phyloP scores from a whole-genome alignment of 2,888 invertebrate species.

The Volucella zonaria region DNA sequence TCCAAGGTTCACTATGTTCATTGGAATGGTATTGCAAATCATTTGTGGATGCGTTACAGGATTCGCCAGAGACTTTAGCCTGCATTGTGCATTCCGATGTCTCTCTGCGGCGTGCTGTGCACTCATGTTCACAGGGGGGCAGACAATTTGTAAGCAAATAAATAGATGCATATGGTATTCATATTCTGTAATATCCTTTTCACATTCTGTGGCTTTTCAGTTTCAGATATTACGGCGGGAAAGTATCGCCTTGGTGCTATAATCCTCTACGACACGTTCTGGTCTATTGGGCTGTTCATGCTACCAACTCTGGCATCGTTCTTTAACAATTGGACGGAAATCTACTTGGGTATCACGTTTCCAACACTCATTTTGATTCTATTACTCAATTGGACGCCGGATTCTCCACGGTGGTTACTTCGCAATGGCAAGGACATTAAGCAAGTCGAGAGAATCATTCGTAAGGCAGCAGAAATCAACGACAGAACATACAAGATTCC shows the following conservation, averaged over 20 bases:
- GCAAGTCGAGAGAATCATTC: slow-evolving; percentile 80
- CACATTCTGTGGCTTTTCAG: slow-evolving; percentile 75
- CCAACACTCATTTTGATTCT: slow-evolving; percentile 81
- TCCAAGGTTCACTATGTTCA: slow-evolving; percentile 81
- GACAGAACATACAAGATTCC: slow-evolving; percentile 80
- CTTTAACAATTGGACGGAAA: slow-evolving; percentile 81
- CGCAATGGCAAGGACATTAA: slow-evolving; percentile 79
- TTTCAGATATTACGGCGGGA: slow-evolving; percentile 82
- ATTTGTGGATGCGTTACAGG: slow-evolving; percentile 82
- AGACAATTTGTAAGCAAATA: slow-evolving; percentile 81
- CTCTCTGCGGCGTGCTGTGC: slow-evolving; percentile 82
- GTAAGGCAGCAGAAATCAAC: slow-evolving; percentile 81
- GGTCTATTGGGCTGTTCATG: slow-evolving; percentile 83
- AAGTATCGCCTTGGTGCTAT: slow-evolving; percentile 80
- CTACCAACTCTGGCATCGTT: slow-evolving; percentile 81
- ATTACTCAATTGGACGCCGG: slow-evolving; percentile 82
- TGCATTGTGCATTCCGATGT: slow-evolving; percentile 82
- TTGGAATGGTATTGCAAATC: slow-evolving; percentile 82
- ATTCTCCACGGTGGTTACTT: slow-evolving; percentile 83
- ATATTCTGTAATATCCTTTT: too few relatives aligned
- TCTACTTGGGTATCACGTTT: slow-evolving; percentile 82
- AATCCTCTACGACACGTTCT: slow-evolving; percentile 83
- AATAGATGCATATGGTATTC: background rate
- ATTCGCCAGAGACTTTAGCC: slow-evolving; percentile 80
- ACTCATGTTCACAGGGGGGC: slow-evolving; percentile 82